Conservation (phyloP, 2,113 vertebrate species). For the Mungos mungo region DNA sequence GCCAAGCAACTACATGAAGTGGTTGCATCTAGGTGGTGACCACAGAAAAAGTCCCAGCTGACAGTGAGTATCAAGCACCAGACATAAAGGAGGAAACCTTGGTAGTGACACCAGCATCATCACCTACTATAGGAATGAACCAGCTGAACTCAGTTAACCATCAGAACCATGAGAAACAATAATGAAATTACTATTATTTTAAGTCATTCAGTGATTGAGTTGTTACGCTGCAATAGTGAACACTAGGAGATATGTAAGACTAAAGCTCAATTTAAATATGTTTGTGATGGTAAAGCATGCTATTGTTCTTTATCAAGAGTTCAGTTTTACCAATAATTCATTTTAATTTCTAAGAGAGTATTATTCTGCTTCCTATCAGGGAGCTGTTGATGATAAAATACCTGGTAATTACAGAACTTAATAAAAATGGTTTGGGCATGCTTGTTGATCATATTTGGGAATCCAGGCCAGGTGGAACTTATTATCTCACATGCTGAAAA, state of each 20-base stretch:
- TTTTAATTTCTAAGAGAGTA: not conserved
- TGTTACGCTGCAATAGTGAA: not conserved
- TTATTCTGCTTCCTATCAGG: not conserved
- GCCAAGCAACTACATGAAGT: not conserved
- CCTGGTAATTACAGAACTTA: not conserved
- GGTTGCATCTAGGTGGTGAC: not conserved
- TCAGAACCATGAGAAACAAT: not conserved
- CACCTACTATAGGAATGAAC: not conserved
- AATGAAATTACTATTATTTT: not conserved
- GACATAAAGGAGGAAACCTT: not conserved
- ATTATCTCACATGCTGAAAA: not conserved
- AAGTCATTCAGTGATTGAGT: not conserved
- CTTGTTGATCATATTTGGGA: not conserved
- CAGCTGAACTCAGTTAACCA: not conserved
- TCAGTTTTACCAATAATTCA: not conserved
- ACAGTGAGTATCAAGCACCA: not conserved
- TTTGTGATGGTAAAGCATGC: not conserved
- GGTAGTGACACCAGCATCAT: rapidly evolving
- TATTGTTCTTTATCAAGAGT: not conserved
- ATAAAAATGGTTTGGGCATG: not conserved
- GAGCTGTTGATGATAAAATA: not conserved
- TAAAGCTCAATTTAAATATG: not conserved
- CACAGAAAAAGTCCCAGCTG: not conserved
- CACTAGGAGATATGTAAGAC: not conserved
- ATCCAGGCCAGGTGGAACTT: not conserved